Percentiles rank a stretch among this genome's conserved stretches.
These are phyloP conservation scores for Apamea sordens DNA, from an alignment of 2,888 invertebrate genomes.

Conservation along the genomic window DNA sequence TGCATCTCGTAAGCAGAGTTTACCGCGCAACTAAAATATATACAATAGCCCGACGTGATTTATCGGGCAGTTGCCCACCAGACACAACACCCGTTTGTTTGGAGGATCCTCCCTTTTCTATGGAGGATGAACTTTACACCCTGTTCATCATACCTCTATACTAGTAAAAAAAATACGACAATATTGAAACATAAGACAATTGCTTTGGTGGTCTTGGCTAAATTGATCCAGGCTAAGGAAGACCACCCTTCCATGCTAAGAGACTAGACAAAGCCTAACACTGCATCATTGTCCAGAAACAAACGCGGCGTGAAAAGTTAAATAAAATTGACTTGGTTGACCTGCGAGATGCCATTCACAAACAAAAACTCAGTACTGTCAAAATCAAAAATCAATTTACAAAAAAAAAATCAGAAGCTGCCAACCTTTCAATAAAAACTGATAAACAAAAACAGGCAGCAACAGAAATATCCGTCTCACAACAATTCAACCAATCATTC, in stretches of 20 bases:
- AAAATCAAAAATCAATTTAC: background rate
- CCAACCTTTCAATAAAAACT: background rate
- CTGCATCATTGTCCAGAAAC: background rate
- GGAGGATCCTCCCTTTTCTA: too few relatives aligned
- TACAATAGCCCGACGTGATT: too few relatives aligned
- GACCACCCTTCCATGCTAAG: too few relatives aligned
- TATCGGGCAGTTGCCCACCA: too few relatives aligned
- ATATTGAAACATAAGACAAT: background rate
- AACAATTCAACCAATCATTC: slow-evolving; percentile 3
- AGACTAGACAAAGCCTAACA: background rate
- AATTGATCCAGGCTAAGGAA: background rate
- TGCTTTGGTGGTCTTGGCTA: background rate
- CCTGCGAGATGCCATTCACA: background rate
- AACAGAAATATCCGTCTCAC: background rate
- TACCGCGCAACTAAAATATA: too few relatives aligned
- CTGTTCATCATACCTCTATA: too few relatives aligned
- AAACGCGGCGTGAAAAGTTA: background rate
- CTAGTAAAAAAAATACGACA: too few relatives aligned
- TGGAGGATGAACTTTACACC: too few relatives aligned
- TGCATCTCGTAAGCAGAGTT: too few relatives aligned
- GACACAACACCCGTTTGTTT: too few relatives aligned
- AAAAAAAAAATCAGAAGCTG: background rate
- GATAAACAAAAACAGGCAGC: background rate
- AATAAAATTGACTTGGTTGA: too few relatives aligned
- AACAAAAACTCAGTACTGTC: background rate